phyloP scores from a whole-genome alignment of 2,113 vertebrate genomes.

The Pionites leucogaster region DNA sequence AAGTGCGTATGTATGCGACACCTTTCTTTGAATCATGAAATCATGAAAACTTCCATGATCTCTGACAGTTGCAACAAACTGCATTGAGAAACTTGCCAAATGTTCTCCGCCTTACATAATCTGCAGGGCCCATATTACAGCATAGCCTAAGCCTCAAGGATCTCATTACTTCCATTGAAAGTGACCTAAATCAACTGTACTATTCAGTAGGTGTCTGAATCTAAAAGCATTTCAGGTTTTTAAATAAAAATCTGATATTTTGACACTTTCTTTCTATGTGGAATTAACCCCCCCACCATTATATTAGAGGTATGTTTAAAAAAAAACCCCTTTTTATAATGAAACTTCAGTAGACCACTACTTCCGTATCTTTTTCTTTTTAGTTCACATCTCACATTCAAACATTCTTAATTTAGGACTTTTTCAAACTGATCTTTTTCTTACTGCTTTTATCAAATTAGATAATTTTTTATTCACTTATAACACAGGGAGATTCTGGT shows the following conservation, averaged over 20 bases:
- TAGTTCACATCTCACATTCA: background rate
- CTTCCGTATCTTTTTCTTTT: background rate
- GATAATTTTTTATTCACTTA: background rate
- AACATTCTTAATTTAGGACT: background rate
- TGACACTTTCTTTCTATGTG: background rate
- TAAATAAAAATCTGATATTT: background rate
- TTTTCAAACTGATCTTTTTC: background rate
- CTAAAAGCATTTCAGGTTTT: background rate
- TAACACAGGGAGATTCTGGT: constrained; percentile 90
- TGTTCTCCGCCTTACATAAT: background rate
- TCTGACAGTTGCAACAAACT: background rate
- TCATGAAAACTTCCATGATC: background rate
- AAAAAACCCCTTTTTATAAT: accelerated
- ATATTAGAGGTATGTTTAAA: background rate
- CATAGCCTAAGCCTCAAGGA: accelerated
- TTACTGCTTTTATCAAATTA: background rate
- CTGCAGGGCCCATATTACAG: background rate
- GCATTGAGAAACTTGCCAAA: background rate
- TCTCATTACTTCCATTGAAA: background rate
- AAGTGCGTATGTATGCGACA: background rate
- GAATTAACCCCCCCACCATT: background rate
- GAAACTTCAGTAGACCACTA: background rate
- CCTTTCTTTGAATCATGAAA: background rate
- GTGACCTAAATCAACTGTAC: background rate
- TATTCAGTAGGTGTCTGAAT: background rate